Conservation (phyloP, 2,797 vertebrate genomes). For the Argentina silus region DNA sequence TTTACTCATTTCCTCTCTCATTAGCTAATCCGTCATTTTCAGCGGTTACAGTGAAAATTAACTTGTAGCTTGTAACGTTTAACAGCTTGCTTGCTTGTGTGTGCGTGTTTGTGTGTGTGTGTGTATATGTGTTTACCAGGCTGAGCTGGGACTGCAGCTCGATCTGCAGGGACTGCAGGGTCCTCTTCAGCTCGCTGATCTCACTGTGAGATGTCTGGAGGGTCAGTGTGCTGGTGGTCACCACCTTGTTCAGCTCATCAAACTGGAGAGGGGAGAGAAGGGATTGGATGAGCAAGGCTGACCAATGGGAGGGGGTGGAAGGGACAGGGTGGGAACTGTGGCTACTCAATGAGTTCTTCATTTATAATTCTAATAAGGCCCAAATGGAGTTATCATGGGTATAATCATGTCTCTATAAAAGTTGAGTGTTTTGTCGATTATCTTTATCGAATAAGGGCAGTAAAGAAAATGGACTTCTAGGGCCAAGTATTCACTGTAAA, state of each 20-base stretch:
- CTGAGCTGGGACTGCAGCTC: constrained; percentile 76
- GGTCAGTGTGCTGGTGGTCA: constrained; percentile 55
- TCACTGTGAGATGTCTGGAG: constrained; percentile 62
- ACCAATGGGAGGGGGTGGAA: too few relatives aligned
- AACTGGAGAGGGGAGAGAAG: constrained; percentile 57
- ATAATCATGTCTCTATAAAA: too few relatives aligned
- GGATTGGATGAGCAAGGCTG: not conserved
- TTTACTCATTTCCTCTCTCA: not conserved
- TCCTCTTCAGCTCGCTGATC: constrained; percentile 74
- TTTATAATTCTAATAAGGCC: too few relatives aligned
- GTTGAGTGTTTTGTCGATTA: too few relatives aligned
- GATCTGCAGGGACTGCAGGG: constrained; percentile 73
- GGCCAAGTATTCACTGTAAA: too few relatives aligned
- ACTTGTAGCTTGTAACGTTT: too few relatives aligned
- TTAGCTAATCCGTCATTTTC: not conserved
- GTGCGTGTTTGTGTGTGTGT: not conserved
- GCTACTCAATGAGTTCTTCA: too few relatives aligned
- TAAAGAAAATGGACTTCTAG: not conserved
- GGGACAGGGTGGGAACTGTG: too few relatives aligned
- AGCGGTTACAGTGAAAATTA: not conserved
- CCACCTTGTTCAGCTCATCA: constrained; percentile 69
- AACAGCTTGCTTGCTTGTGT: not conserved
- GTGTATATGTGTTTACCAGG: constrained; percentile 64
- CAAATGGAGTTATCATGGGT: too few relatives aligned
- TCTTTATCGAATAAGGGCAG: too few relatives aligned